phyloP scores from a whole-genome alignment of 2,888 invertebrate species.

The Acanthoscelides obtectus region DNA sequence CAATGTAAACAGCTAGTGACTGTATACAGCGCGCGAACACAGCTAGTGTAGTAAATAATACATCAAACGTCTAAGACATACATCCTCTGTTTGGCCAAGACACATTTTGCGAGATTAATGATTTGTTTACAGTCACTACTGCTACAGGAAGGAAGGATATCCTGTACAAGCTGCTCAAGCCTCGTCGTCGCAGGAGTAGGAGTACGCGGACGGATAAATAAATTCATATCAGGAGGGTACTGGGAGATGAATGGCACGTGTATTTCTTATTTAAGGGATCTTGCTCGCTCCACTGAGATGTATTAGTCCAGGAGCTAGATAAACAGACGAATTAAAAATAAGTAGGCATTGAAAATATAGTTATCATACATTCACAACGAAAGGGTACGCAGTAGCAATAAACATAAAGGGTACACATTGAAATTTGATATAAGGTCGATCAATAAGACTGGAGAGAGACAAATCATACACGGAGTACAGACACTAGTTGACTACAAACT shows the following conservation, averaged over 20 bases:
- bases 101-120: constrained; percentile 22
- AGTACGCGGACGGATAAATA: constrained; percentile 10
- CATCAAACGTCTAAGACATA: neutral
- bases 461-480: too few species aligned
- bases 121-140: constrained; percentile 17
- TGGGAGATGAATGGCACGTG: constrained; percentile 8
- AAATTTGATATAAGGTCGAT: too few species aligned
- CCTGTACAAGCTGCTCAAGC: neutral
- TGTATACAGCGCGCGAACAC: neutral
- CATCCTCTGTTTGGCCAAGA: constrained; percentile 15
- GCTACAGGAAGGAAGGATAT: neutral
- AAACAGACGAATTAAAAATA: too few species aligned
- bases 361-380: too few species aligned
- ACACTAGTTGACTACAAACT: too few species aligned
- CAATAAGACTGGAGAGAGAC: too few species aligned
- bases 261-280: constrained; percentile 1
- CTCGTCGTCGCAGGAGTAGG: neutral
- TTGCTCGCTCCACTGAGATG: neutral
- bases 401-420: too few species aligned
- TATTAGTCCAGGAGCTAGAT: neutral
- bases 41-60: neutral
- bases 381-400: too few species aligned
- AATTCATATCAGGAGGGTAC: constrained; percentile 22
- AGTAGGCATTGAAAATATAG: too few species aligned
- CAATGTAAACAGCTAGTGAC: neutral